Percentiles rank a stretch among this genome's conserved stretches.
These are phyloP conservation scores for Tauraco hartlaubi DNA, from an alignment of 2,797 vertebrate genomes.

Conservation along the genomic window DNA sequence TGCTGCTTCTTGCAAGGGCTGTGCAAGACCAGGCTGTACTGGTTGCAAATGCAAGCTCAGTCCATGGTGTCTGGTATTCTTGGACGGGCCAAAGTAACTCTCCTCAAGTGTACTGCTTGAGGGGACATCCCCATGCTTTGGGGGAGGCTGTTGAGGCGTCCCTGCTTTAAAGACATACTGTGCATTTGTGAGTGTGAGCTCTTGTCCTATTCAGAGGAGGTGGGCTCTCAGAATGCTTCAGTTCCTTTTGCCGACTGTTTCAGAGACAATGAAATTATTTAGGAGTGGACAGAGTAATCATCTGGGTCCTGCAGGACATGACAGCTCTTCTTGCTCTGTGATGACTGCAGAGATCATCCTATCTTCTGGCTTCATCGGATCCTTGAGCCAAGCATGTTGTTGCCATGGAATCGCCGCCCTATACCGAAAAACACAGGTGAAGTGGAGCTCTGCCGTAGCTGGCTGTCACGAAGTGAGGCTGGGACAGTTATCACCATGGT, in stretches of 20 bases:
- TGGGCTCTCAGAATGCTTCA: not conserved
- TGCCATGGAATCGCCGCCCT: not conserved
- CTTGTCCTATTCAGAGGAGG: not conserved
- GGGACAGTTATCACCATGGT: not conserved
- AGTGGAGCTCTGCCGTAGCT: not conserved
- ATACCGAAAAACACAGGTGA: not conserved
- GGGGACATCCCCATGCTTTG: not conserved
- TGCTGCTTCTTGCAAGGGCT: not conserved
- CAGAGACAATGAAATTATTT: not conserved
- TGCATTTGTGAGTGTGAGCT: fast-evolving
- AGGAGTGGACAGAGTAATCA: not conserved
- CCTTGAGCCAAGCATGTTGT: not conserved
- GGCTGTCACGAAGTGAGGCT: not conserved
- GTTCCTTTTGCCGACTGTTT: not conserved
- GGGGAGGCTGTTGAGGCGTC: not conserved
- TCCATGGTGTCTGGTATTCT: not conserved
- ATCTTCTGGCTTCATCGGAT: not conserved
- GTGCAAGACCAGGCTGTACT: not conserved
- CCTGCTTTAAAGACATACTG: not conserved
- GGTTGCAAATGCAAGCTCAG: not conserved
- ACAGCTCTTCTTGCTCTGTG: not conserved
- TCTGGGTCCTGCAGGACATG: not conserved
- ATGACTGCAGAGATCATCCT: not conserved
- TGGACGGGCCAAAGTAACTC: not conserved
- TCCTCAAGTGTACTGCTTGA: not conserved